These are phyloP conservation scores for Keiferia lycopersicella DNA, from an alignment of 2,888 invertebrate species.

Conservation along the genomic window DNA sequence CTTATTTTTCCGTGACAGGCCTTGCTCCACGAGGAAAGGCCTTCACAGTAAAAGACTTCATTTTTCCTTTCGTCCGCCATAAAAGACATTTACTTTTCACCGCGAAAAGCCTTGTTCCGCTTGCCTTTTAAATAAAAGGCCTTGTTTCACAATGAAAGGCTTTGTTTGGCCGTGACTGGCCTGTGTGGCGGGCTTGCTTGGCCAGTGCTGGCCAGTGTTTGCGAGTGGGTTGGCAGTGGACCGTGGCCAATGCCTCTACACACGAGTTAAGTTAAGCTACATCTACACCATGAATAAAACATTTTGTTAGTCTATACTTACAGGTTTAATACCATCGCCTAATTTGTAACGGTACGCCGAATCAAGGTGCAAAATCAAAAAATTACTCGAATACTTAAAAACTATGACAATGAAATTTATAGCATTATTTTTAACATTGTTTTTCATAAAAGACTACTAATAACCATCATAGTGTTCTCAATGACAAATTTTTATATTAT, in stretches of 20 bases:
- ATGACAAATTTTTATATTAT: slow-evolving; percentile 77
- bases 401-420: slow-evolving; percentile 79
- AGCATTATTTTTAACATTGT: slow-evolving; percentile 69
- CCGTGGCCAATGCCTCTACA: slow-evolving; percentile 5
- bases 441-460: slow-evolving; percentile 75
- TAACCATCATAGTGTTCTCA: slow-evolving; percentile 73
- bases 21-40: no score
- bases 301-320: slow-evolving; percentile 69
- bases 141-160: neutral
- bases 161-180: neutral
- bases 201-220: neutral
- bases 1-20: no score
- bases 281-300: slow-evolving; percentile 73
- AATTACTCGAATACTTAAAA: slow-evolving; percentile 76
- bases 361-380: slow-evolving; percentile 75
- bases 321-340: slow-evolving; percentile 63
- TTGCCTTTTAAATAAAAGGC: no score
- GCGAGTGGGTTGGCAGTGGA: slow-evolving; percentile 1
- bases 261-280: slow-evolving; percentile 62
- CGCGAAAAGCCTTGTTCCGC: no score
- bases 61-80: no score
- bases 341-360: slow-evolving; percentile 75
- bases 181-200: neutral
- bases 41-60: no score
- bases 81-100: no score